phyloP scores from a whole-genome alignment of 2,113 vertebrate species.

The Sebastes fasciatus region DNA sequence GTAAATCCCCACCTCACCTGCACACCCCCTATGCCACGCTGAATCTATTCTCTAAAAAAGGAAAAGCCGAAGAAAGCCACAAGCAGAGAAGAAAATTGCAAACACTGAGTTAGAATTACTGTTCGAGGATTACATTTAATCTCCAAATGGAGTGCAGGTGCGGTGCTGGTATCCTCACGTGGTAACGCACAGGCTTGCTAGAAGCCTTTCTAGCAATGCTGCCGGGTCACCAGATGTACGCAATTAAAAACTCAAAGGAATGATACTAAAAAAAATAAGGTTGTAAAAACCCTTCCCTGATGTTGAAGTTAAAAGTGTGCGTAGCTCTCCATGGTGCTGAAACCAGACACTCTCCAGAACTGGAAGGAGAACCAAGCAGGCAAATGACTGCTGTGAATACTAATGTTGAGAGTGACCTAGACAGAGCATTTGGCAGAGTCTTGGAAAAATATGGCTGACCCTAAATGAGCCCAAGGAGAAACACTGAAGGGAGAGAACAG shows the following conservation, averaged over 20 bases:
- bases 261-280: background rate
- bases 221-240: background rate
- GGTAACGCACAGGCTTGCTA: background rate
- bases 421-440: slow-evolving; percentile 58
- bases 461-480: slow-evolving; percentile 60
- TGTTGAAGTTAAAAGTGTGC: background rate
- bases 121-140: background rate
- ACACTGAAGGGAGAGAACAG: slow-evolving; percentile 26
- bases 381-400: slow-evolving; percentile 66
- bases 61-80: background rate
- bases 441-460: slow-evolving; percentile 53
- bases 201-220: background rate
- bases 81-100: slow-evolving; percentile 15
- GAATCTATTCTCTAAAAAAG: slow-evolving; percentile 11
- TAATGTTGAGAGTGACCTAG: slow-evolving; percentile 66
- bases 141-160: background rate
- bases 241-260: background rate
- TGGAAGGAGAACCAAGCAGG: slow-evolving; percentile 38
- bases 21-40: background rate
- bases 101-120: background rate
- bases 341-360: slow-evolving; percentile 41
- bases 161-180: background rate
- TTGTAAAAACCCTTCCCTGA: background rate
- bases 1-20: background rate
- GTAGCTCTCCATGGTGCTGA: slow-evolving; percentile 32